Conservation (phyloP, 2,113 vertebrate species). For the Podarcis cretensis region DNA sequence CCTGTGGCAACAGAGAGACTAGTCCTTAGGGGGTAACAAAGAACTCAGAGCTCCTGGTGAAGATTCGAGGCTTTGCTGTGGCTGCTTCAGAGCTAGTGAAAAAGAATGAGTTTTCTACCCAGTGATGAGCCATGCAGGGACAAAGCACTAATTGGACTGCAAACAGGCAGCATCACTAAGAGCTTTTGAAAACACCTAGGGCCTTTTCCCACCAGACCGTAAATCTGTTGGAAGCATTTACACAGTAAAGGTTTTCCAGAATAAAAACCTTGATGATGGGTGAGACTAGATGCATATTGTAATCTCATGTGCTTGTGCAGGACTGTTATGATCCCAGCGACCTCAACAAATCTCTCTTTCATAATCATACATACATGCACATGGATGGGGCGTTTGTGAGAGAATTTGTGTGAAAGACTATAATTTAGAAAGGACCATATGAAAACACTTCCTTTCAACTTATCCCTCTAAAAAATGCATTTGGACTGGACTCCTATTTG, state of each 20-base stretch:
- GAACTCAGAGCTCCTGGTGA: background rate
- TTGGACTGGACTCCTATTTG: no score
- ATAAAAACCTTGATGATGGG: background rate
- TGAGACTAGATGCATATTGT: background rate
- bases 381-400: background rate
- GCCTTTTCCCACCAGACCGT: background rate
- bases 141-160: background rate
- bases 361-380: background rate
- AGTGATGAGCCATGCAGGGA: background rate
- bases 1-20: background rate
- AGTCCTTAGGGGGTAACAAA: background rate
- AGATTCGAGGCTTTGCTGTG: background rate
- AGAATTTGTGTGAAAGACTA: background rate
- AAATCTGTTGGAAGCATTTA: background rate
- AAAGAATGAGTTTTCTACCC: background rate
- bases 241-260: background rate
- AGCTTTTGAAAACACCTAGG: background rate
- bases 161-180: slow-evolving; percentile 1
- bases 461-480: background rate
- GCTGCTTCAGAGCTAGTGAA: slow-evolving; percentile 4
- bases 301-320: background rate
- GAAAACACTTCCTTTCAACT: background rate
- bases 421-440: background rate
- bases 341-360: background rate
- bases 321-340: background rate